Conservation (phyloP, 2,113 vertebrate species). For the Tenebrosternarchus preto region DNA sequence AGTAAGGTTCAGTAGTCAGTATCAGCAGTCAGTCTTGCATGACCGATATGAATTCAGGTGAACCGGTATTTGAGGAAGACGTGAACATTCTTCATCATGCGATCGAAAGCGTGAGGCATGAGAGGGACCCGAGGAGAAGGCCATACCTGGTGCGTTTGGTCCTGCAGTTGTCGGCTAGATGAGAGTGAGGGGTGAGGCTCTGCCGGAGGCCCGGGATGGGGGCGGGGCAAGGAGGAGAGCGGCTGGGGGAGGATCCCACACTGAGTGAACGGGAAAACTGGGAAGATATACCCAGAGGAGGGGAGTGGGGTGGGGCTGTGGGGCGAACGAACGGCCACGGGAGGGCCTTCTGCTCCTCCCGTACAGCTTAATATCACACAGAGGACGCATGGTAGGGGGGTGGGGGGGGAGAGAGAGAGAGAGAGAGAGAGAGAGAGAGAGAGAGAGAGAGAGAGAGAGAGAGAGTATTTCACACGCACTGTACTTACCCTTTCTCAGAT, state of each 20-base stretch:
- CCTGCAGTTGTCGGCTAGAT: conserved; percentile 65
- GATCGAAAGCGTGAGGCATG: not conserved
- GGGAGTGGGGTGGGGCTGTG: conserved; percentile 61
- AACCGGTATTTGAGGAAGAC: not conserved
- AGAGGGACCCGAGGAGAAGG: not conserved
- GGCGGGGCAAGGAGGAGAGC: conserved; percentile 47
- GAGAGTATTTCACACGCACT: not conserved
- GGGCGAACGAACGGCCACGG: conserved; percentile 83
- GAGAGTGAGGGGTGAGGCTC: conserved; percentile 59
- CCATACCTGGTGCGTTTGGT: conserved; percentile 69
- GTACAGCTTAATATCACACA: conserved; percentile 70
- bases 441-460: conserved; percentile 6
- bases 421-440: not conserved
- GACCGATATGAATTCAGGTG: not conserved
- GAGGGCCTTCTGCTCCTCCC: conserved; percentile 76
- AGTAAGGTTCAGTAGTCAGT: not conserved
- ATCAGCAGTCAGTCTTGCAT: not conserved
- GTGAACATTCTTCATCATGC: no score
- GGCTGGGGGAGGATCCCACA: conserved; percentile 70
- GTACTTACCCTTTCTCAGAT: not conserved
- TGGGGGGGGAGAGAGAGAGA: not conserved
- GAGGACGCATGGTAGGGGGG: no score
- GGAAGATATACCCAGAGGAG: conserved; percentile 72
- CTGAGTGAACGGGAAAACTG: conserved; percentile 63
- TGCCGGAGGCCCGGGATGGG: conserved; percentile 45